Conservation (phyloP, 2,888 invertebrate species). For the Meiosimyza platycephala region DNA sequence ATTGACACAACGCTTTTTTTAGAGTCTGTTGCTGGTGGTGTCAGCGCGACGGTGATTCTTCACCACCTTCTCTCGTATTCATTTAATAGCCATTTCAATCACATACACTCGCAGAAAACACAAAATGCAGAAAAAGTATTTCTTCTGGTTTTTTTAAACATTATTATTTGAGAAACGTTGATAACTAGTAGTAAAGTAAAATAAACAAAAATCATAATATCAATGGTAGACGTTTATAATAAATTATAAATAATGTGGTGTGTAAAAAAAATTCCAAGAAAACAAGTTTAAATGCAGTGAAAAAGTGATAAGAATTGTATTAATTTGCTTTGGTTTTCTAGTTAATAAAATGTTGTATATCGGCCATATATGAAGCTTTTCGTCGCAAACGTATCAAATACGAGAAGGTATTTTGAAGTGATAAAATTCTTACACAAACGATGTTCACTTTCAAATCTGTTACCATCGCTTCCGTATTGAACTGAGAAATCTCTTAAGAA, state of each 20-base stretch:
- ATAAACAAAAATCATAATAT: conserved; percentile 3
- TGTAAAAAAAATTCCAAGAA: conserved; percentile 8
- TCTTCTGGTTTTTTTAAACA: neutral
- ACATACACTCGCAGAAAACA: conserved; percentile 22
- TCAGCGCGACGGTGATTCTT: neutral
- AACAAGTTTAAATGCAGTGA: neutral
- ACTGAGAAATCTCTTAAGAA: no score
- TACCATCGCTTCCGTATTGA: no score
- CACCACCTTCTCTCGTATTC: neutral
- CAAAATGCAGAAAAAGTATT: neutral
- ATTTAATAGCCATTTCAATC: conserved; percentile 13
- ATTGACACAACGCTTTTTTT: neutral
- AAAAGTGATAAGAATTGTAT: no score
- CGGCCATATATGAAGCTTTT: no score
- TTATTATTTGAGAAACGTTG: neutral
- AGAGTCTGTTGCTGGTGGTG: neutral
- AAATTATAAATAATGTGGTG: neutral
- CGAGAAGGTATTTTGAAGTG: no score
- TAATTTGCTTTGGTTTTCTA: no score
- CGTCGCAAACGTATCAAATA: no score
- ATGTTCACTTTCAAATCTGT: no score
- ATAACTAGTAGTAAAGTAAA: neutral
- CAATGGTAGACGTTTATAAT: no score
- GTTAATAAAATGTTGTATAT: no score
- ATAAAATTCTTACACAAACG: no score